phyloP scores from a whole-genome alignment of 2,888 invertebrate genomes.

The Diplolepis rosae region DNA sequence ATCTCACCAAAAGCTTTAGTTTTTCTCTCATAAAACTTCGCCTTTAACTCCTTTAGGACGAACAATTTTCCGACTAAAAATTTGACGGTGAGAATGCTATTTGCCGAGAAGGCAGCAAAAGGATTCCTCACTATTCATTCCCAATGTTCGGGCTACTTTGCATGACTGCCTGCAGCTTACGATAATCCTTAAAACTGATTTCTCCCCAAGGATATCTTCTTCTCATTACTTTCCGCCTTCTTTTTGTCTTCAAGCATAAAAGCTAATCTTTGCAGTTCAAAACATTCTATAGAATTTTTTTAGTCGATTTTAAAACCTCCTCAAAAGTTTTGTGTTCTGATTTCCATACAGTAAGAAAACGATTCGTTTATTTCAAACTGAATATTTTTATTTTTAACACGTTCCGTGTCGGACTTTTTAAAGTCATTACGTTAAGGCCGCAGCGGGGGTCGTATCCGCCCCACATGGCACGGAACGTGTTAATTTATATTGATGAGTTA shows the following conservation, averaged over 20 bases:
- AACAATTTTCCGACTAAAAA: background rate
- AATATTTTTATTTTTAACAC: no score
- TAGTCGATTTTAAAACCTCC: no score
- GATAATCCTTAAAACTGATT: constrained; percentile 19
- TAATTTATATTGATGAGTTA: no score
- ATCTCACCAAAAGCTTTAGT: constrained; percentile 8
- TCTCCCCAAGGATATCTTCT: background rate
- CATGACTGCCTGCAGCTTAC: constrained; percentile 22
- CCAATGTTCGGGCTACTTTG: constrained; percentile 8
- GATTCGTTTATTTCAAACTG: background rate
- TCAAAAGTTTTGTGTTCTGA: no score
- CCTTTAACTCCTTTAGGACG: background rate
- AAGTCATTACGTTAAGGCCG: no score
- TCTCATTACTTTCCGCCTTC: background rate
- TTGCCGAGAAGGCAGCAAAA: background rate
- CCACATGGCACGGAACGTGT: no score
- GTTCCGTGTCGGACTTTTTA: no score
- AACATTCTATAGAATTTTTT: no score
- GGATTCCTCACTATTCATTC: background rate
- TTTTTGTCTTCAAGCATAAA: constrained; percentile 10
- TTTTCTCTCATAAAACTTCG: background rate
- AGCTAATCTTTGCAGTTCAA: background rate
- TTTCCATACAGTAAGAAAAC: no score
- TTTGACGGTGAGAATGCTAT: background rate
- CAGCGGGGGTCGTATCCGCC: no score